Evolutionary conservation across 2,797 vertebrate genomes (phyloP), one percentile per base, ranked within the genome.

Genomic region (Gadopsis bispinosus): DNA sequence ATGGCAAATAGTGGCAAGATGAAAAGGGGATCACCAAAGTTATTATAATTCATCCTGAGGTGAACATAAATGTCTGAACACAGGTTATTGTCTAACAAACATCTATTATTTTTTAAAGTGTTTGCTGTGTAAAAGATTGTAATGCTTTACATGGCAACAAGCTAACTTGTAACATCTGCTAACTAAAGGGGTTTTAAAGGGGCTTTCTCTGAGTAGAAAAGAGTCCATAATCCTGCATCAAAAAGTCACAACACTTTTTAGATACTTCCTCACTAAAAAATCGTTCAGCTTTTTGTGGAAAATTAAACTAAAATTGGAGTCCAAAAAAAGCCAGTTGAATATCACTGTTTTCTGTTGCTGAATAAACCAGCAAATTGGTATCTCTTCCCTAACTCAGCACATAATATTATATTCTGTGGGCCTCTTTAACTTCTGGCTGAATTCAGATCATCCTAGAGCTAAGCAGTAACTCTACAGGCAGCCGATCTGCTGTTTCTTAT

Each of bases 341-440:
- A 29, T 65, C 43, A 48, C 10, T 39, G 47, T 74, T 77, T n/a
- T 33, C 13, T 8, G 2, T 26, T 45, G 58, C 35, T 77, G 56
- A 66, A 71, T 69, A 76, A 74, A 64, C 39, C 61, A 68, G 26
- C 64, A 54, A n/a, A 31, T n/a, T 37, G 16, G 39, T 22, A 31
- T 53, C 26, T 58, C 51, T 29, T 50, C 37, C 31, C 37, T 14
- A 33, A 43, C 69, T 84, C 37, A 62, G 47, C 62, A 0, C 78
- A 53, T 64, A 68, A 64, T 71, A 72, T 83, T 60, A 56, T 47
- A 65, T 77, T 84, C 60, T 17, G 62, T 0, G 20, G 51, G 56
- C 37, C 58, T 84, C 63, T 75, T 79, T 70, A 17, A 77, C 85
- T 87, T 87, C 77, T 88, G 75, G 62, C 65, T 82, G 47, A 70